phyloP scores from a whole-genome alignment of 92 coral and sea anemone species.

The Pocillopora grandis region DNA sequence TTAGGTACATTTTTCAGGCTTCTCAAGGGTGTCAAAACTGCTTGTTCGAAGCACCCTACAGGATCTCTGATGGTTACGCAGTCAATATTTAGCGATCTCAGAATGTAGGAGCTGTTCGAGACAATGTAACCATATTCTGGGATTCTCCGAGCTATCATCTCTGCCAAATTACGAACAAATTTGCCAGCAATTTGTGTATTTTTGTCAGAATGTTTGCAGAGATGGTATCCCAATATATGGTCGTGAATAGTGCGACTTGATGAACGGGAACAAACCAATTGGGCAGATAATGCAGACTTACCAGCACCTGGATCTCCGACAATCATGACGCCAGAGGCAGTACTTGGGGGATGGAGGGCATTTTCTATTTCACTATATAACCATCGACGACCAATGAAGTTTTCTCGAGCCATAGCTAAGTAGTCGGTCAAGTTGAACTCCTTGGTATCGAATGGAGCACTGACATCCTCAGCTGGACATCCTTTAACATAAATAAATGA shows the following conservation, averaged over 20 bases:
- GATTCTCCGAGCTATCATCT: slow-evolving; percentile 65
- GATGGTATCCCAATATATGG: slow-evolving; percentile 76
- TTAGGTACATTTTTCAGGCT: slow-evolving; percentile 33
- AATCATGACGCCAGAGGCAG: slow-evolving; percentile 21
- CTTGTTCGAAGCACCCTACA: slow-evolving; percentile 74
- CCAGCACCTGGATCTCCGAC: slow-evolving; percentile 32
- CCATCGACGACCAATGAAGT: slow-evolving; percentile 37
- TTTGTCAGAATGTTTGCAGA: slow-evolving; percentile 67
- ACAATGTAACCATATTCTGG: slow-evolving; percentile 48
- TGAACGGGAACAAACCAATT: slow-evolving; percentile 75
- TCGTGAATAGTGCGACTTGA: slow-evolving; percentile 76
- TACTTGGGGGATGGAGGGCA: neutral
- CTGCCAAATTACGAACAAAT: slow-evolving; percentile 88
- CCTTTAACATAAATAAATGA: neutral
- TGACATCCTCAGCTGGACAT: slow-evolving; percentile 17
- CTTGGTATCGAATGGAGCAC: slow-evolving; percentile 25
- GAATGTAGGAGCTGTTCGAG: slow-evolving; percentile 42
- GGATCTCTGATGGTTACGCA: slow-evolving; percentile 66
- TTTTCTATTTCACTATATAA: slow-evolving; percentile 14
- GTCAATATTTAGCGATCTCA: slow-evolving; percentile 46
- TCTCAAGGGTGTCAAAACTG: slow-evolving; percentile 70
- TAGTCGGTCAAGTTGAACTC: slow-evolving; percentile 34
- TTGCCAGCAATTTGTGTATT: slow-evolving; percentile 39
- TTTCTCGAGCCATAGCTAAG: slow-evolving; percentile 22
- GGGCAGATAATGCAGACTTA: slow-evolving; percentile 73